Percentiles rank a stretch among this genome's conserved stretches.
phyloP scores from a whole-genome alignment of 2,113 vertebrate species.

The Crotophaga sulcirostris region DNA sequence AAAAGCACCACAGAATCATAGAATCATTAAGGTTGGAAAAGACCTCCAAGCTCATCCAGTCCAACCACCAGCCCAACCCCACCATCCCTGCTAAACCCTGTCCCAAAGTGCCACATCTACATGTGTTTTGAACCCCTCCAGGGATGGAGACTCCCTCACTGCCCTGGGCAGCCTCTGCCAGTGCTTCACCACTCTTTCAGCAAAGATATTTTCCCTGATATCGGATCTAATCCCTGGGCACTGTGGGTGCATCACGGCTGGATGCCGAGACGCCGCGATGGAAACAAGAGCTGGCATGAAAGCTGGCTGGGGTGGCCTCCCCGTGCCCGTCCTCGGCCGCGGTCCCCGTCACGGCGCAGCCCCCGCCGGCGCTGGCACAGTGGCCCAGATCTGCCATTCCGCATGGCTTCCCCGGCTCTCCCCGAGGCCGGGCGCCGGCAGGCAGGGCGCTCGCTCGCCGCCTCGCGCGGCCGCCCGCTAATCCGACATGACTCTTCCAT shows the following conservation, averaged over 20 bases:
- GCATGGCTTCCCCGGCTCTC: conserved; percentile 44
- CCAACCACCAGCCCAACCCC: no score
- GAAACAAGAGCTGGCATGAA: fast-evolving
- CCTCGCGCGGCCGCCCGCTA: conserved; percentile 17
- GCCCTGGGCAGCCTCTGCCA: no score
- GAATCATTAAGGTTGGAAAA: no score
- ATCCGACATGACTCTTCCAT: conserved; percentile 73
- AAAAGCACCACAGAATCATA: background rate
- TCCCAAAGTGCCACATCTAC: no score
- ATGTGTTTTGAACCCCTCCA: no score
- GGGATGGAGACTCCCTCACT: no score
- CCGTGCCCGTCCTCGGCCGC: fast-evolving
- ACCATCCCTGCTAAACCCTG: no score
- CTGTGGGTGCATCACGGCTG: fast-evolving
- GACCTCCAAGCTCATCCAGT: no score
- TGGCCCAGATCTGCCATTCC: conserved; percentile 74
- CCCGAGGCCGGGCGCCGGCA: background rate
- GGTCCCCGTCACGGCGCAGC: fast-evolving
- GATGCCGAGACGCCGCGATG: fast-evolving
- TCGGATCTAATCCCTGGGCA: background rate
- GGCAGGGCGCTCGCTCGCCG: background rate
- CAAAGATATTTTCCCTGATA: no score
- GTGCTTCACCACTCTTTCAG: no score
- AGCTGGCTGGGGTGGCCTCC: background rate
- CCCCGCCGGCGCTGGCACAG: conserved; percentile 48